Evolutionary conservation across 2,888 invertebrate genomes (phyloP).

Genomic region (Camptogramma bilineatum): DNA sequence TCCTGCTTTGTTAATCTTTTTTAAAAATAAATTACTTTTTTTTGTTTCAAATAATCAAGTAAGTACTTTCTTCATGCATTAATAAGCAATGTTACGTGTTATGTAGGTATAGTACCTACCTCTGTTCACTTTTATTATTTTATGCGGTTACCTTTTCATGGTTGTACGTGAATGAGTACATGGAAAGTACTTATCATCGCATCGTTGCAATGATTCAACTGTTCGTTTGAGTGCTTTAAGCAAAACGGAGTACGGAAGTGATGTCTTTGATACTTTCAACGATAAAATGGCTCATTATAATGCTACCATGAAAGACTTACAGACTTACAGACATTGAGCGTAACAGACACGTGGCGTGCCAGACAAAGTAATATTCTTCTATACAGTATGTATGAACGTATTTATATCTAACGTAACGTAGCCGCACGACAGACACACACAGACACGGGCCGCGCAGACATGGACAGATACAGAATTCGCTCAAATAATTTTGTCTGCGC

Average conservation of each 20-base stretch:
- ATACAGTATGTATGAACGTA: too few species aligned
- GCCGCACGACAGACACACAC: too few species aligned
- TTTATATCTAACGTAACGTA: too few species aligned
- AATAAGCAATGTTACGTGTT: conserved; percentile 1
- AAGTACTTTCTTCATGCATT: neutral
- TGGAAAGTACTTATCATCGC: conserved; percentile 33
- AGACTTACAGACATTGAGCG: too few species aligned
- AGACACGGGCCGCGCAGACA: too few species aligned
- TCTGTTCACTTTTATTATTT: conserved; percentile 11
- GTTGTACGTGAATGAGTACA: conserved; percentile 39
- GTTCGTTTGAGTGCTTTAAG: conserved; percentile 13
- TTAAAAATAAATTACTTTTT: too few species aligned
- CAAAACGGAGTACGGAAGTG: neutral
- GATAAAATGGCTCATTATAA: neutral
- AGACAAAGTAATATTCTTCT: too few species aligned
- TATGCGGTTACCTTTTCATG: conserved; percentile 22
- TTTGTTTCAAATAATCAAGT: neutral
- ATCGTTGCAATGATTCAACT: conserved; percentile 10
- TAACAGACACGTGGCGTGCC: too few species aligned
- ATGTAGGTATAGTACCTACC: neutral
- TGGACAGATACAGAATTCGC: too few species aligned
- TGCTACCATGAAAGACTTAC: neutral
- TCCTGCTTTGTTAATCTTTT: too few species aligned
- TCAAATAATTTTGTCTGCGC: too few species aligned
- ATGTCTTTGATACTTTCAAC: too few species aligned